Evolutionary conservation across 2,113 vertebrate species (phyloP).

Genomic region (Damaliscus lunatus): DNA sequence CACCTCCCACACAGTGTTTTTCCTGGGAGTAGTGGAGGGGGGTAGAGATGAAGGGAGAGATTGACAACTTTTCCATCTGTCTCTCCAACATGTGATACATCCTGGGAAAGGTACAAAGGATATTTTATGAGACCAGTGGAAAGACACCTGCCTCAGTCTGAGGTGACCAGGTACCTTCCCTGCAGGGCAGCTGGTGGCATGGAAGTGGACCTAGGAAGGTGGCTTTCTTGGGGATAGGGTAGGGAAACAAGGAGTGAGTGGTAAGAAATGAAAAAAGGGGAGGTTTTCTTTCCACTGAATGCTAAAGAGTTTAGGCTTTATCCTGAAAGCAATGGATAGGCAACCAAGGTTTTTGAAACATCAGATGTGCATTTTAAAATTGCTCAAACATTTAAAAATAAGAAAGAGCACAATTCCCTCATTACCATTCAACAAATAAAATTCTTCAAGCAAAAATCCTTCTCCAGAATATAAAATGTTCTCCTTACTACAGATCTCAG

Average conservation of each 20-base stretch:
- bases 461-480: constrained; percentile 49
- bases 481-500: constrained; percentile 59
- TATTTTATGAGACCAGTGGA: not conserved
- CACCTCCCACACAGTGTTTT: not conserved
- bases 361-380: constrained; percentile 40
- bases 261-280: not conserved
- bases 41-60: not conserved
- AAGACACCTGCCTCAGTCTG: not conserved
- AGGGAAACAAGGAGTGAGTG: not conserved
- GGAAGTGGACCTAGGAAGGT: not conserved
- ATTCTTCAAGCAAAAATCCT: constrained; percentile 59
- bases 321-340: not conserved
- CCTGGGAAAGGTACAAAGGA: not conserved
- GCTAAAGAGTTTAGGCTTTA: not conserved
- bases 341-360: constrained; percentile 35
- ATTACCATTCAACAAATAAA: constrained; percentile 63
- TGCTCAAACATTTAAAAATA: constrained; percentile 58
- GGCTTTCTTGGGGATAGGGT: not conserved
- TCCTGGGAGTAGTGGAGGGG: not conserved
- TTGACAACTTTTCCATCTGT: not conserved
- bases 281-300: not conserved
- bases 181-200: not conserved
- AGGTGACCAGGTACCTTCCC: not conserved
- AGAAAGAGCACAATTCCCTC: constrained; percentile 46
- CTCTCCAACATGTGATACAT: not conserved